Base-by-base conservation (phyloP, 2,888 invertebrate genomes). In the Heliconius ethilla region DNA sequence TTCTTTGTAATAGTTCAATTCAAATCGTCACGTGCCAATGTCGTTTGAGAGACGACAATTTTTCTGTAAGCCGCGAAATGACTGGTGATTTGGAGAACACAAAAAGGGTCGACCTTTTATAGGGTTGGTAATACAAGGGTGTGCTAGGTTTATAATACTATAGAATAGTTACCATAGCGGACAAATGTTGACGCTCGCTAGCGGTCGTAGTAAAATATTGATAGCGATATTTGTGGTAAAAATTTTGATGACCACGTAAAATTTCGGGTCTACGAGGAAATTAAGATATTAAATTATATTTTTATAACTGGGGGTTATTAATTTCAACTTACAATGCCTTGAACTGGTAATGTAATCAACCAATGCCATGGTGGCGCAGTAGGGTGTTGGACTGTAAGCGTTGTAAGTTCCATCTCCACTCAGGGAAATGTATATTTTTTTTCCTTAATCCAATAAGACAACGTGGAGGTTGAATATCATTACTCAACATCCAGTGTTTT, bases 21-120 rank as follows among this genome's bases (percentile, higher is more conserved):
- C 79, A 81, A 84, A 82, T 82, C 79, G 83, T 83, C 83, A 84
- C 84, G 83, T 82, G 80, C 83, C 82, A 72, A 55, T 55, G 59
- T 72, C 59, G 72, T 84, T 79, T 59, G 75, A 73, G 82, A 84
- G 84, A 86, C 84, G 85, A 84, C 82, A 86, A 83, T 86, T 86
- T 85, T 83, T 85, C 82, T 83, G 83, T 86, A 85, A 85, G 85
- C 85, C 85, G 85, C 86, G 82, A 86, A 90, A 91, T 90, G 85
- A 87, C 87, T 86, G 85, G 90, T 90, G 89, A 92, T 92, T 89
- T 88, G 83, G 86, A 84, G 84, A 87, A 92, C 92, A 92, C 84
- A 85, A 86, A 89, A 92, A 90, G 90, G 92, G 92, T 89, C 91
- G 89, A 79, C 80, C 81, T 67, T 82, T 82, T 80, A 83, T 81